A percentile compares a stretch with the other conserved stretches of the same genome.
These are phyloP conservation scores for Catamblyrhynchus diadema DNA, from an alignment of 2,797 vertebrate genomes.

Conservation along the genomic window DNA sequence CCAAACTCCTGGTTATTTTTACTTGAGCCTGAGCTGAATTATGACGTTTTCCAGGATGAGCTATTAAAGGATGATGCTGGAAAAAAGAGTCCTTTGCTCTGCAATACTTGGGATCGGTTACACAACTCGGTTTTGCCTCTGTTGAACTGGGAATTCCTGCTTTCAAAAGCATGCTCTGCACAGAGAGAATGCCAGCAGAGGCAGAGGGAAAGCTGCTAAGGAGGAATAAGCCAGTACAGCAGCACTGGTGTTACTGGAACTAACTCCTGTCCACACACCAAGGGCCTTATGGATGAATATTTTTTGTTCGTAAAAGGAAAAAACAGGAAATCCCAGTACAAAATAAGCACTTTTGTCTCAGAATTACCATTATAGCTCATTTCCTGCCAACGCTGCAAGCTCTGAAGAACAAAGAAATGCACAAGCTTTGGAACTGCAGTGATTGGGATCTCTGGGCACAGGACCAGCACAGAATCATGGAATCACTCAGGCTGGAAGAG, in stretches of 20 bases:
- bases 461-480: neutral
- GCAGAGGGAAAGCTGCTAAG: neutral
- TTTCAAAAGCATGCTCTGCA: neutral
- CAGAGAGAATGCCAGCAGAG: neutral
- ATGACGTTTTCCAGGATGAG: neutral
- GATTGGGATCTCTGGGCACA: neutral
- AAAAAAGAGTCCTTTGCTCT: neutral
- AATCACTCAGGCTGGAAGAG: neutral
- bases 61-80: neutral
- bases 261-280: neutral
- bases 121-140: neutral
- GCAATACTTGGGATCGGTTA: neutral
- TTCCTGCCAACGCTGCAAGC: neutral
- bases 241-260: neutral
- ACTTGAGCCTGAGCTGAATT: neutral
- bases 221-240: neutral
- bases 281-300: neutral
- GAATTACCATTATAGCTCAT: neutral
- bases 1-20: conserved; percentile 20
- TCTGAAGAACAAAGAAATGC: conserved; percentile 17
- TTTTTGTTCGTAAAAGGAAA: neutral
- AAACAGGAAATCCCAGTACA: conserved; percentile 32
- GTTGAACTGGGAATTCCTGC: neutral
- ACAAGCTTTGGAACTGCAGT: neutral
- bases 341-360: conserved; percentile 23